A percentile compares a stretch with the other conserved stretches of the same genome.
Conservation (phyloP, 2,113 vertebrate genomes). For the Charadrius vociferus region DNA sequence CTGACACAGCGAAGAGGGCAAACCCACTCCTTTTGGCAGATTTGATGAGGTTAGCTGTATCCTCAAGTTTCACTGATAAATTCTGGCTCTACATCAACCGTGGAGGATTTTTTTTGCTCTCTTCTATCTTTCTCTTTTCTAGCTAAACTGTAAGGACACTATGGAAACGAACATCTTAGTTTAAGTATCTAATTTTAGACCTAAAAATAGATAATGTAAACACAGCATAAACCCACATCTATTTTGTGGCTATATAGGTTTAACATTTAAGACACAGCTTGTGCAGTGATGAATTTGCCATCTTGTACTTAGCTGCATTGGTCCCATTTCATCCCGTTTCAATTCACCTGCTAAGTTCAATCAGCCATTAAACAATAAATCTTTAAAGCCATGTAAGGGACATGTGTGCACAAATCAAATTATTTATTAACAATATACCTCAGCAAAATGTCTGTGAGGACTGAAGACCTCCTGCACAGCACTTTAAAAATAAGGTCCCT, state of each 20-base stretch:
- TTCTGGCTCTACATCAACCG: background rate
- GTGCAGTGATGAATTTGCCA: background rate
- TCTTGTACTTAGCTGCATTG: background rate
- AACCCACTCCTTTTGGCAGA: background rate
- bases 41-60: background rate
- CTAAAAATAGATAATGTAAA: background rate
- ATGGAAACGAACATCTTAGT: background rate
- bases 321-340: constrained; percentile 2
- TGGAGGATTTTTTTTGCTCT: background rate
- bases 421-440: constrained; percentile 57
- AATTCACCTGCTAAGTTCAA: constrained; percentile 42
- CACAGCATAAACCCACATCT: background rate
- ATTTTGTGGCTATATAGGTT: background rate
- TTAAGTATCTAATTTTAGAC: background rate
- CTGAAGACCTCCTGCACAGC: background rate
- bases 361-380: constrained; percentile 50
- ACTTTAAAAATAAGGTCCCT: constrained; percentile 40
- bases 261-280: background rate
- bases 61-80: background rate
- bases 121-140: background rate
- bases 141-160: background rate
- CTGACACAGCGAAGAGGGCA: background rate
- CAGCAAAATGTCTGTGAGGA: constrained; percentile 3
- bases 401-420: constrained; percentile 51
- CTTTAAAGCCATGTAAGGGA: constrained; percentile 52